Evolutionary conservation across 2,888 invertebrate species (phyloP), one percentile per base, ranked within the genome.

Genomic region (Dioctria linearis): DNA sequence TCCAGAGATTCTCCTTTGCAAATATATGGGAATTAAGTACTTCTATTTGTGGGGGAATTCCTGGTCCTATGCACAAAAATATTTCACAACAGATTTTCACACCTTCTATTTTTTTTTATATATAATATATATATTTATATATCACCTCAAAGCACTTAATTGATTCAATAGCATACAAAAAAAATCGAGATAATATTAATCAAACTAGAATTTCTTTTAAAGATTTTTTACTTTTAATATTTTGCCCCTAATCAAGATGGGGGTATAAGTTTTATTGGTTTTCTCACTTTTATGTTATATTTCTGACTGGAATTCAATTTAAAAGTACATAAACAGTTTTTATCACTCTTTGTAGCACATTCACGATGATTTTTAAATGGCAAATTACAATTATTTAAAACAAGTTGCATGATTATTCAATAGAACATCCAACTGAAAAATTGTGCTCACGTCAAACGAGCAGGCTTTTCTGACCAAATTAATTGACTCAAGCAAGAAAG

Each of bases 321-420:
- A 57, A 82, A 79, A 80, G 80, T 80, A 73, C 80, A 80, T 79
- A 79, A 79, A 78, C 71, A 63, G 80, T 71, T 76, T 51, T 79
- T 42, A 80, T 69, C 78, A 79, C 67, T 61, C 78, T 46, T 80
- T 59, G 75, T 67, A 79, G 65, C 25, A 75, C 79, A 80, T 82
- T 81, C 66, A 5, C 5, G 61, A n/a, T 59, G 67, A 76, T 73
- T 78, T 78, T 82, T 80, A 37, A 79, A 63, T 80, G 42, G 54
- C 59, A 83, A 78, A 84, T 84, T 85, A 84, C 71, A 51, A 54
- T 86, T 85, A 86, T 85, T 85, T 87, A 85, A 85, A 86, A 86
- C 87, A 88, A 88, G 88, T 88, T 88, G 88, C 88, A 88, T 88
- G 86, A 87, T 88, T 88, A 86, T 86, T 85, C 86, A 84, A 83